Evolutionary conservation across 2,797 vertebrate genomes (phyloP).

Genomic region (Xyrichtys novacula): DNA sequence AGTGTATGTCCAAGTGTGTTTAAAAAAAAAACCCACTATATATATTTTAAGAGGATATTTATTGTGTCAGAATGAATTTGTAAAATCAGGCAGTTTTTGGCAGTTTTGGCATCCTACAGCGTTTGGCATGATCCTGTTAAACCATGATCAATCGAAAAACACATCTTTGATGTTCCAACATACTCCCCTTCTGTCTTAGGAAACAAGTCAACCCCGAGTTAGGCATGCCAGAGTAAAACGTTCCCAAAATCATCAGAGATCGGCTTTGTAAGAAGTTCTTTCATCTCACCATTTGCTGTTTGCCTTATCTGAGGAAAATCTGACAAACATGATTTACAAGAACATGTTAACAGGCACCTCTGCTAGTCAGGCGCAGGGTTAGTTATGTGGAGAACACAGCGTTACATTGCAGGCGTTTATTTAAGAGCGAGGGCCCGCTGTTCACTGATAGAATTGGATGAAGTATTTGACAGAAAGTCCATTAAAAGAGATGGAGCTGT

Average conservation of each 20-base stretch:
- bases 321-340: conserved; percentile 63
- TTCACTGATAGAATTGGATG: conserved; percentile 82
- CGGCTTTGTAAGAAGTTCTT: conserved; percentile 15
- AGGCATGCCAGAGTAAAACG: not conserved
- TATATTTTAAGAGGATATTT: not conserved
- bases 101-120: conserved; percentile 7
- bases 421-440: conserved; percentile 77
- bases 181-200: conserved; percentile 16
- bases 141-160: conserved; percentile 34
- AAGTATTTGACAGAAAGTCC: conserved; percentile 85
- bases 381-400: conserved; percentile 59
- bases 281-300: conserved; percentile 10
- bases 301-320: conserved; percentile 27
- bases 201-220: conserved; percentile 28
- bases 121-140: not conserved
- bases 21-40: no score
- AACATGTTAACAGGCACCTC: conserved; percentile 41
- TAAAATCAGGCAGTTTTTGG: not conserved
- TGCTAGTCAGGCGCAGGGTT: conserved; percentile 26
- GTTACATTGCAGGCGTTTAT: conserved; percentile 74
- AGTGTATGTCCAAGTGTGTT: no score
- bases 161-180: conserved; percentile 22
- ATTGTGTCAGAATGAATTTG: not conserved
- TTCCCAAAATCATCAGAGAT: conserved; percentile 6
- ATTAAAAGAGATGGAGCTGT: conserved; percentile 84